Evolutionary conservation across 2,797 vertebrate species (phyloP).

Genomic region (Acomys russatus): DNA sequence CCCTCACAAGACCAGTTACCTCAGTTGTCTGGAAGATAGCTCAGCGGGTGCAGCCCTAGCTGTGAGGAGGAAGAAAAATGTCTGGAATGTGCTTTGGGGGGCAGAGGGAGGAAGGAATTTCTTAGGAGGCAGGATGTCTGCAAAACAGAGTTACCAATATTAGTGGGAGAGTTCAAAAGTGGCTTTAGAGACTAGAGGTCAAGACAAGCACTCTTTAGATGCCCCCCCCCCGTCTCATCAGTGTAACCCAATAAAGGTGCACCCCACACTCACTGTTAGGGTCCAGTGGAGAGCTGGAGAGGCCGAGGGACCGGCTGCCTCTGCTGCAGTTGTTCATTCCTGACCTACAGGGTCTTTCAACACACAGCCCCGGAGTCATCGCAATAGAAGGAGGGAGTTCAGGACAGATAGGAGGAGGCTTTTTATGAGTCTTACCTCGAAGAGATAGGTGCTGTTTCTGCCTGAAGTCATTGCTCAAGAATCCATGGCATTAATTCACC

Average conservation of each 20-base stretch:
- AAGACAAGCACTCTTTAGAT: background rate
- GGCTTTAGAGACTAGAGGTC: background rate
- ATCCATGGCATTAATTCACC: background rate
- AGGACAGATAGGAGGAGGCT: background rate
- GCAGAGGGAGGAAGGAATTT: slow-evolving; percentile 31
- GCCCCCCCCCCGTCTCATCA: background rate
- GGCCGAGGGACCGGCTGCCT: background rate
- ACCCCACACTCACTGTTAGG: background rate
- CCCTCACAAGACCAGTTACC: background rate
- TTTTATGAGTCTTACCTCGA: background rate
- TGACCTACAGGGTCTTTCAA: background rate
- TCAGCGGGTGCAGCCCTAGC: background rate
- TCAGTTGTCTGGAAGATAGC: background rate
- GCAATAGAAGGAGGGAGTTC: background rate
- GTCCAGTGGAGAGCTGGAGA: background rate
- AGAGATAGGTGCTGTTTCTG: background rate
- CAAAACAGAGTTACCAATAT: background rate
- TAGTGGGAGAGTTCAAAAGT: slow-evolving; percentile 14
- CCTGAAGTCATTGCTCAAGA: background rate
- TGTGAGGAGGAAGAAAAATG: background rate
- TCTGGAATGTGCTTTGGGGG: slow-evolving; percentile 59
- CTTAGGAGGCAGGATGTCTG: slow-evolving; percentile 45
- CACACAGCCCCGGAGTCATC: background rate
- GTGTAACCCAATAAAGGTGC: background rate
- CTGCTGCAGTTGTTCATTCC: background rate